Evolutionary conservation across 2,113 vertebrate species (phyloP), one percentile per base, ranked within the genome.

Genomic region (Numenius arquata): DNA sequence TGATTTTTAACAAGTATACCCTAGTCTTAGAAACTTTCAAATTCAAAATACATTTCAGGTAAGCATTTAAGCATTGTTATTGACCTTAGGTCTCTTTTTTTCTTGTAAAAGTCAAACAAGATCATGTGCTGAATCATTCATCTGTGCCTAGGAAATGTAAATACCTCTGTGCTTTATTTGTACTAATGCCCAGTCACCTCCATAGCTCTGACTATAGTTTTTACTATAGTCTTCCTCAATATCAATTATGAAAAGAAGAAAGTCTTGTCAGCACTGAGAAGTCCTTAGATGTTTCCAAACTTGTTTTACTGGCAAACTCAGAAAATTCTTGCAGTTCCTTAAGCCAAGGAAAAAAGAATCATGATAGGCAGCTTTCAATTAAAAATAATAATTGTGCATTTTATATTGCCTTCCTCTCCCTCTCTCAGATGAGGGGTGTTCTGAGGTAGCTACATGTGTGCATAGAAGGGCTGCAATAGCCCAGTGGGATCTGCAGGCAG

Each of bases 241-340:
- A 40, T 1, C 30, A 29, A 45, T 61, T 70, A 73, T 8, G 4
- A 38, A 77, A 62, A 84, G 2, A 62, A 80, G 15, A 75, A 58
- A 38, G 0, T 40, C 0, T 0, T 47, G 18, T 43, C 22, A 90
- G 30, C 7, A n/a, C 8, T 85, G 25, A 72, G 11, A 85, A 76
- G 8, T 22, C n/a, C 9, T 56, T 65, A 38, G 13, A 17, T 29
- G 8, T 12, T 55, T 18, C 32, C n/a, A 38, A 4, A 22, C 5
- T 23, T 53, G 16, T 72, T 66, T 59, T 47, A 23, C 7, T 20
- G 25, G 16, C 68, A 90, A 67, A 26, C 4, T 5, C 5, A 52
- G 21, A 81, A 86, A 86, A 67, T 18, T 45, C 2, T 11, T 20
- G 7, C 9, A 72, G 52, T 75, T 61, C 20, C 27, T 77, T 59